Conservation (phyloP, 2,113 vertebrate species). For the Xiphophorus couchianus region DNA sequence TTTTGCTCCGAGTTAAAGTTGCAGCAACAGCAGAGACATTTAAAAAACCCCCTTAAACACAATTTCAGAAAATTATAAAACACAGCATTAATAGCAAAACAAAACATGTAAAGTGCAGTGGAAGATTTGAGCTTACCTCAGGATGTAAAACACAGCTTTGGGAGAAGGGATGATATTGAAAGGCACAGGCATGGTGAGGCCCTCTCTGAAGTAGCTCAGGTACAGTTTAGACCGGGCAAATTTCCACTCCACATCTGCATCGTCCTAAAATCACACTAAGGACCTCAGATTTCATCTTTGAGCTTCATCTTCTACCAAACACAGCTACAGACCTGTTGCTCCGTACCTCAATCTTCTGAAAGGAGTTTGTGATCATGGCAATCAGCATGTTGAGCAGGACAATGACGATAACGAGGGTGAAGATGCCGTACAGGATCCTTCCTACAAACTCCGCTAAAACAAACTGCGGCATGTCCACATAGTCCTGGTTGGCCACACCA, state of each 20-base stretch:
- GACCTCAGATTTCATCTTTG: neutral
- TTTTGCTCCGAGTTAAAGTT: conserved; percentile 69
- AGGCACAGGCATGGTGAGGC: conserved; percentile 89
- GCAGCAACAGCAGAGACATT: conserved; percentile 83
- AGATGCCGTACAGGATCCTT: conserved; percentile 86
- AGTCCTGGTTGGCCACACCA: conserved; percentile 84
- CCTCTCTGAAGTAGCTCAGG: conserved; percentile 89
- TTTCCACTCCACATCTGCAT: conserved; percentile 93
- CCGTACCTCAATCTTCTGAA: conserved; percentile 90
- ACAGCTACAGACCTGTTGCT: too few species aligned
- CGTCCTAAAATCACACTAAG: conserved; percentile 75
- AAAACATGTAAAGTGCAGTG: neutral
- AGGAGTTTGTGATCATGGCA: conserved; percentile 94
- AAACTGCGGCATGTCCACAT: conserved; percentile 87
- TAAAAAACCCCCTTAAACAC: conserved; percentile 75
- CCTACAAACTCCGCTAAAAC: conserved; percentile 85
- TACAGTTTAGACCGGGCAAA: conserved; percentile 92
- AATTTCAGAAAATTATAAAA: neutral
- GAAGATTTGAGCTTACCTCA: conserved; percentile 76
- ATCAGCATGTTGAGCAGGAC: conserved; percentile 93
- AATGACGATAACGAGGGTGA: conserved; percentile 89
- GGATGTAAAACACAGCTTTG: conserved; percentile 84
- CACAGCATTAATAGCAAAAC: neutral
- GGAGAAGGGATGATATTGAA: conserved; percentile 91
- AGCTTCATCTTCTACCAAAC: neutral